Percentiles rank a stretch among this genome's conserved stretches.
These are phyloP conservation scores for Rhopalosiphum nymphaeae DNA, from an alignment of 2,888 invertebrate species.

Conservation along the genomic window DNA sequence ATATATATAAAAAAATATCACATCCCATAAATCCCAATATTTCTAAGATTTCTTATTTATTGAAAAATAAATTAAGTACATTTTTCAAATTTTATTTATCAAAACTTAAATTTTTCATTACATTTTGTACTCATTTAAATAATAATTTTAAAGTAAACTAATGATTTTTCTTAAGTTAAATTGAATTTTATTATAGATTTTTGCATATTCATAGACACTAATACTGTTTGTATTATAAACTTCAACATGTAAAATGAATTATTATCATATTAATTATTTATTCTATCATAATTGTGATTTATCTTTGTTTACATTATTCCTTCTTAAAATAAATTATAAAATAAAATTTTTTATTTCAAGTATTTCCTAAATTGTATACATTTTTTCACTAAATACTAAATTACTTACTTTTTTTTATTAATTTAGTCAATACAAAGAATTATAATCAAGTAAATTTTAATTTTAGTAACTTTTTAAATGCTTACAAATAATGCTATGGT, in stretches of 20 bases:
- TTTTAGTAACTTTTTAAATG: background rate
- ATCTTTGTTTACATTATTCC: background rate
- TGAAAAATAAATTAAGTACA: background rate
- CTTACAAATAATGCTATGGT: background rate
- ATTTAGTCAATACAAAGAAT: background rate
- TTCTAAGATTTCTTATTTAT: background rate
- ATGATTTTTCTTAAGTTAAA: background rate
- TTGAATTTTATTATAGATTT: background rate
- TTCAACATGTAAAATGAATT: background rate
- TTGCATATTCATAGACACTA: background rate
- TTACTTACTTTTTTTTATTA: background rate
- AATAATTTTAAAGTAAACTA: background rate
- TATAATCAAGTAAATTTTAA: background rate
- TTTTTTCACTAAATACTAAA: background rate
- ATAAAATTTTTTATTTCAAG: background rate
- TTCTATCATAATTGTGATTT: background rate
- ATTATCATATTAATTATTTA: background rate
- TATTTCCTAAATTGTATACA: background rate
- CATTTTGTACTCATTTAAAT: background rate
- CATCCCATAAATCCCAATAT: background rate
- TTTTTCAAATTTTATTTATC: too few species aligned
- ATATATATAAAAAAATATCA: background rate
- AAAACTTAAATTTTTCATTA: background rate
- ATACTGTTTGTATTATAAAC: background rate
- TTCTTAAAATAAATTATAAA: background rate